Conservation (phyloP, 2,797 vertebrate species). For the Peromyscus nudipes region DNA sequence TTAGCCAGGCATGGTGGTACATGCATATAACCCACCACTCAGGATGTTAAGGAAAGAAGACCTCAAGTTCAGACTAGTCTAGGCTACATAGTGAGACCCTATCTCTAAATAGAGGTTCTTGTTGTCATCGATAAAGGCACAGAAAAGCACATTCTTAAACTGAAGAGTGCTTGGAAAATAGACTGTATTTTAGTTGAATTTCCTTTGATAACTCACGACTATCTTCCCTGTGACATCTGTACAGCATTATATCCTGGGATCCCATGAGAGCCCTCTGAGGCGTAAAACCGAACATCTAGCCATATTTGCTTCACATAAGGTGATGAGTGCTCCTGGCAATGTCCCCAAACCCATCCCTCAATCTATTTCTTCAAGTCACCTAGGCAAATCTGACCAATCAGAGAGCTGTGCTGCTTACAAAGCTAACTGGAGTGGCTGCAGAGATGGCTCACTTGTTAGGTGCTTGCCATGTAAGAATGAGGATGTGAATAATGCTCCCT, state of each 20-base stretch:
- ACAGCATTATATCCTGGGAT: no score
- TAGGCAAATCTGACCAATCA: background rate
- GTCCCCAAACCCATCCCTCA: background rate
- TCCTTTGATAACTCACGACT: background rate
- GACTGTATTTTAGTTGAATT: background rate
- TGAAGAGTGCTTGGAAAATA: constrained; percentile 30
- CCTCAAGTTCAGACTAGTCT: background rate
- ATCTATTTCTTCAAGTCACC: background rate
- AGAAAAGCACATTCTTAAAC: constrained; percentile 28
- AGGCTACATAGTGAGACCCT: background rate
- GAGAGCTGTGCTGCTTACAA: background rate
- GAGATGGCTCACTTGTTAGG: background rate
- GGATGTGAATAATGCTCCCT: background rate
- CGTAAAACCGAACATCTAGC: background rate
- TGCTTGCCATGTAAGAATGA: background rate
- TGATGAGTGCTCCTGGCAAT: background rate
- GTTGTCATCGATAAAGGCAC: background rate
- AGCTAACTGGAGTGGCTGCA: background rate
- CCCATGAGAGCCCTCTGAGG: background rate
- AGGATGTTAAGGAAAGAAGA: background rate
- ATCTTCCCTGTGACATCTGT: background rate
- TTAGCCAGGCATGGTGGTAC: background rate
- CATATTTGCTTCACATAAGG: background rate
- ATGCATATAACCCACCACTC: background rate
- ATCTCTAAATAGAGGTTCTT: background rate